Base-by-base conservation (phyloP, 2,888 invertebrate species). In the Agrypnus murinus region DNA sequence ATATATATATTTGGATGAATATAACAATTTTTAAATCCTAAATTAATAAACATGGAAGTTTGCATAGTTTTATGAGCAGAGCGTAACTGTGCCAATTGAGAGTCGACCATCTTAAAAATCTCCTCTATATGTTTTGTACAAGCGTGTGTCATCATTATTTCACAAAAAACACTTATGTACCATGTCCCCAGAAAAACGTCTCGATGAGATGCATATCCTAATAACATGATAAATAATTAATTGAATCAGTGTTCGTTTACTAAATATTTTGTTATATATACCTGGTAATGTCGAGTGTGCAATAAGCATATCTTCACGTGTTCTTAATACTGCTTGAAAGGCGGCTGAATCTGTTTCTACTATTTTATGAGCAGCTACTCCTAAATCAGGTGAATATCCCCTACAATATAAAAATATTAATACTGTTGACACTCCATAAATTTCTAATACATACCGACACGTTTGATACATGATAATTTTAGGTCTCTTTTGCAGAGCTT, bases 391-490 rank as follows among this genome's bases (percentile, higher is more conserved):
- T 9, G 74, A 70, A 14, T 74, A 65, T 9, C 87, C 87, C 46
- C 87, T 81, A 64, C 57, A 77, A 59, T 12, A 46, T 2, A 25
- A 15, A 46, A 46, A 8, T 46, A 46, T 15, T 15, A 25, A 25
- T 3, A 25, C 25, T 25, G 3, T 3, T 3, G 5, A 25, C 2
- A 25, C 25, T 3, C 25, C 25, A 25, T 2, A 25, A 25, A 25
- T 2, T 5, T 25, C 3, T 25, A 25, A 25, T 25, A 79, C 79
- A 78, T 79, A 86, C 89, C 92, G 88, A 84, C 93, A 93, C 66
- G 89, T 88, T 80, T 93, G 92, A 80, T 92, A 92, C 70, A 93
- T 87, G 78, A 93, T 89, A 63, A 93, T 88, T 85, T 93, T 93
- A 12, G 93, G 93, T 78, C 91, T 89, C 48, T 87, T 86, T 25